Conservation (phyloP, 2,797 vertebrate species). For the Lithobates sylvaticus region DNA sequence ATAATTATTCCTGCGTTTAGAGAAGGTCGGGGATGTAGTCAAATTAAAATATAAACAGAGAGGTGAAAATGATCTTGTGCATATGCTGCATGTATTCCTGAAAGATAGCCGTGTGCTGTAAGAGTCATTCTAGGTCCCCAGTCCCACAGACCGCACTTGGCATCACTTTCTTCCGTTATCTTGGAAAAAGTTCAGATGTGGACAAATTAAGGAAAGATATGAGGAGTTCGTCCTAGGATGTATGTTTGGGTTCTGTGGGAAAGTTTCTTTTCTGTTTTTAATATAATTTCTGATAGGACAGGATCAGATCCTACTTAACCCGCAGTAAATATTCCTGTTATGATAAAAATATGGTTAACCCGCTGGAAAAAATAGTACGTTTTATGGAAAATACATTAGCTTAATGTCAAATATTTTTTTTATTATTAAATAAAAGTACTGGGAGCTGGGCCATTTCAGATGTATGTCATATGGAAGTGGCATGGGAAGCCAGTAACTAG, state of each 20-base stretch:
- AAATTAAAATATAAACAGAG: no score
- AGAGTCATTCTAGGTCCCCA: background rate
- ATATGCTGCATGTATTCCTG: background rate
- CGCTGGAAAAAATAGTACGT: background rate
- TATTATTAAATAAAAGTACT: background rate
- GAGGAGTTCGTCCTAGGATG: background rate
- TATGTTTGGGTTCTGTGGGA: conserved; percentile 37
- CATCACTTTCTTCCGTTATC: conserved; percentile 7
- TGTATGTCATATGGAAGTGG: background rate
- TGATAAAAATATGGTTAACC: conserved; percentile 5
- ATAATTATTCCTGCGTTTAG: no score
- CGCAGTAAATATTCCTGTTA: conserved; percentile 7
- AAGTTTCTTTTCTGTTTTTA: conserved; percentile 22
- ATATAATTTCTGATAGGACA: conserved; percentile 30
- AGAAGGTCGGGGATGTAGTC: no score
- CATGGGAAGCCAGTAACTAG: background rate
- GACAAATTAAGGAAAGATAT: conserved; percentile 1
- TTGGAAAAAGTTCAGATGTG: conserved; percentile 19
- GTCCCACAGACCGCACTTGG: conserved; percentile 29
- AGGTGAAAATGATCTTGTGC: background rate
- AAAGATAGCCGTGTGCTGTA: background rate
- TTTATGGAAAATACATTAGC: background rate
- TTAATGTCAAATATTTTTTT: background rate
- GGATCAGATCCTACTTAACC: conserved; percentile 1
- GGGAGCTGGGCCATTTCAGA: background rate